A percentile compares a stretch with the other conserved stretches of the same genome.
Conservation (phyloP, 2,888 invertebrate species). For the Oconnorella tubifera region DNA sequence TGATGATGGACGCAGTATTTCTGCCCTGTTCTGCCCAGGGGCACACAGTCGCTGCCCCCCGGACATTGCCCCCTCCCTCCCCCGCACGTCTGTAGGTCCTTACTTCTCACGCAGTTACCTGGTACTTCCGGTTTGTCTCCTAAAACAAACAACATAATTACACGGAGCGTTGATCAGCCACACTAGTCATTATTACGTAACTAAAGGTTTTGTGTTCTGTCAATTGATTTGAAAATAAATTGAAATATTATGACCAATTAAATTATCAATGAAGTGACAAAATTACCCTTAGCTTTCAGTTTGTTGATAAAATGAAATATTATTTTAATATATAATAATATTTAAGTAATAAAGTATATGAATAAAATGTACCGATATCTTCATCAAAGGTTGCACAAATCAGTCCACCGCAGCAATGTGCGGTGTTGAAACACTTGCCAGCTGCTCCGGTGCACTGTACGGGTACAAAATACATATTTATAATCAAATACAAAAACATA, state of each 20-base stretch:
- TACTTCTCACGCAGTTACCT: slow-evolving; percentile 30
- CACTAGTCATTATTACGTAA: no score
- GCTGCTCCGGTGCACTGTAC: slow-evolving; percentile 8
- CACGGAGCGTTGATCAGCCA: no score
- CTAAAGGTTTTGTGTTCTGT: no score
- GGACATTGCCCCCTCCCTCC: slow-evolving; percentile 16
- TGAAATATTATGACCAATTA: background rate
- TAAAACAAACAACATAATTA: no score
- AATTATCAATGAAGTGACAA: no score
- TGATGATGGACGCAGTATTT: slow-evolving; percentile 22
- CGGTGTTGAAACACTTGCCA: slow-evolving; percentile 16
- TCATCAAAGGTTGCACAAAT: slow-evolving; percentile 11
- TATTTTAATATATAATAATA: no score
- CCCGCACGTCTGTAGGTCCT: slow-evolving; percentile 27
- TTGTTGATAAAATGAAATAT: no score
- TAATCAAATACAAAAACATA: background rate
- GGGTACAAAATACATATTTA: background rate
- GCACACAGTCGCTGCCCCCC: slow-evolving; percentile 14
- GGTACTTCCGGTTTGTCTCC: slow-evolving; percentile 24
- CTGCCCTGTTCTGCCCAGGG: slow-evolving; percentile 24
- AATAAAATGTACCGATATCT: no score
- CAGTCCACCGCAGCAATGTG: slow-evolving; percentile 12
- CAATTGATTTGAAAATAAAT: no score
- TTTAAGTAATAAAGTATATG: no score
- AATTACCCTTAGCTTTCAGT: no score